Evolutionary conservation across 2,888 invertebrate genomes (phyloP).

Genomic region (Mimas tiliae): DNA sequence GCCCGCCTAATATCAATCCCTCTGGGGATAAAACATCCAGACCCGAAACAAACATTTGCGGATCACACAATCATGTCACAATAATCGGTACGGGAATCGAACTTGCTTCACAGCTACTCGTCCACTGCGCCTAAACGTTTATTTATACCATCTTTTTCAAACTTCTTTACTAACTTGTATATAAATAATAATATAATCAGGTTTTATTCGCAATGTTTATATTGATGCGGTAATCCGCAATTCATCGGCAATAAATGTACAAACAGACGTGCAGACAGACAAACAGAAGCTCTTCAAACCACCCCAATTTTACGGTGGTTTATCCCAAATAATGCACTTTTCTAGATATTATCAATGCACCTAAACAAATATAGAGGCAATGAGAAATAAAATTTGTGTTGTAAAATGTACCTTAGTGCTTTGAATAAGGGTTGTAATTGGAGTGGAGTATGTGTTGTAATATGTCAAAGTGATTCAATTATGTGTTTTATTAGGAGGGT

Average conservation of each 20-base stretch:
- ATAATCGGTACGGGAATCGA: no score
- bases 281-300: slow-evolving; percentile 1
- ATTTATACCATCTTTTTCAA: no score
- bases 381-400: not conserved
- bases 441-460: not conserved
- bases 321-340: not conserved
- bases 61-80: no score
- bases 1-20: no score
- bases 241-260: slow-evolving; percentile 9
- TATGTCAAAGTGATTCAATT: slow-evolving; percentile 26
- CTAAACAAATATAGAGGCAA: slow-evolving; percentile 61
- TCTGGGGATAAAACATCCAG: no score
- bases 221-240: slow-evolving; percentile 6
- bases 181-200: no score
- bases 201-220: not conserved
- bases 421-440: slow-evolving; percentile 24
- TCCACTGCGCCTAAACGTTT: no score
- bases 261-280: not conserved
- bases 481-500: slow-evolving; percentile 24
- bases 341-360: slow-evolving; percentile 61
- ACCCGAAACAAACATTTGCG: no score
- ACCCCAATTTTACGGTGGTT: slow-evolving; percentile 17
- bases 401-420: not conserved
- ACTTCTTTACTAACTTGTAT: no score
- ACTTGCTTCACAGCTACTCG: no score